phyloP scores from a whole-genome alignment of 2,113 vertebrate species.

The Menidia beryllina region DNA sequence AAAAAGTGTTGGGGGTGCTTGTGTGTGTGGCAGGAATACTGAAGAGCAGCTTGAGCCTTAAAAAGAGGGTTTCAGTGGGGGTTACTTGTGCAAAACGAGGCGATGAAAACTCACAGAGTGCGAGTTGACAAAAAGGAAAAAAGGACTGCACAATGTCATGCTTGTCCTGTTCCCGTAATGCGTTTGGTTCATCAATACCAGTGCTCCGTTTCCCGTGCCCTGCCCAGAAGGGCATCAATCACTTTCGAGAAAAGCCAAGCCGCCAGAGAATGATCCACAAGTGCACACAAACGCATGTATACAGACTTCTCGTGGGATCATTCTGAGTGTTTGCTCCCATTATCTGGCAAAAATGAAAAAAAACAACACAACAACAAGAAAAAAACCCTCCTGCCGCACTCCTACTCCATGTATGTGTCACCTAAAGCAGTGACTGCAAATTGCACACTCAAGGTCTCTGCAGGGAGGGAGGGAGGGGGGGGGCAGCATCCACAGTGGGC shows the following conservation, averaged over 20 bases:
- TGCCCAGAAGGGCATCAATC: constrained; percentile 45
- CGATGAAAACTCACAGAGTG: neutral
- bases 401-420: constrained; percentile 10
- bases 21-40: constrained; percentile 24
- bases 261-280: constrained; percentile 1
- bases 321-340: neutral
- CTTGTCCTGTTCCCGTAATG: constrained; percentile 47
- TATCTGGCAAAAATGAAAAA: constrained; percentile 21
- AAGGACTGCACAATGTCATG: constrained; percentile 43
- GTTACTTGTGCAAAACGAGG: neutral
- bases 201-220: constrained; percentile 37
- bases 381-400: constrained; percentile 12
- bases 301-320: neutral
- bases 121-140: constrained; percentile 16
- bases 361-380: too few species aligned
- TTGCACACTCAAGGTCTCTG: constrained; percentile 51
- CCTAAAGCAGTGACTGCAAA: constrained; percentile 29
- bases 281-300: neutral
- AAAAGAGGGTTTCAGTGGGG: constrained; percentile 8
- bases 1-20: constrained; percentile 16
- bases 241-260: constrained; percentile 32
- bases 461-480: constrained; percentile 9
- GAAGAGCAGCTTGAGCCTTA: constrained; percentile 33
- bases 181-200: constrained; percentile 29
- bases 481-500: neutral